A percentile compares a stretch with the other conserved stretches of the same genome.
phyloP scores from a whole-genome alignment of 2,113 vertebrate species.

The Meriones unguiculatus region DNA sequence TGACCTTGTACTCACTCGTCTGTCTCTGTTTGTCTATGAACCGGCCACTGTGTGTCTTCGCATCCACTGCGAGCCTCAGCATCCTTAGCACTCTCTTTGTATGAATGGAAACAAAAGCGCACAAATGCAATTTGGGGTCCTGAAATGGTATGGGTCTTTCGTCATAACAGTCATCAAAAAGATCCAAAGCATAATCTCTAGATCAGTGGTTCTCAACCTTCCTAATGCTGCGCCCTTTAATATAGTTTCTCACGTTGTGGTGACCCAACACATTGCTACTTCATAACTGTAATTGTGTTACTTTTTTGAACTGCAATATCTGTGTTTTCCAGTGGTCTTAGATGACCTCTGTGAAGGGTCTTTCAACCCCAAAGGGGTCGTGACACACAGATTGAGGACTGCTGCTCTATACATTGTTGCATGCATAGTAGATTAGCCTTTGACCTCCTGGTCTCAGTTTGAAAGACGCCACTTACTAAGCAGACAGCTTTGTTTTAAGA shows the following conservation, averaged over 20 bases:
- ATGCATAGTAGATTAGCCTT: not conserved
- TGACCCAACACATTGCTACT: not conserved
- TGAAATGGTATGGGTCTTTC: not conserved
- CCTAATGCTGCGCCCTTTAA: not conserved
- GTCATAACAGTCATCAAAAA: not conserved
- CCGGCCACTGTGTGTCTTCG: not conserved
- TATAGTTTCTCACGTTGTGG: not conserved
- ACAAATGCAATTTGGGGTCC: not conserved
- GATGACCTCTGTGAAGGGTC: not conserved
- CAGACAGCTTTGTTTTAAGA: not conserved
- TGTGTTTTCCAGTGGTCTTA: not conserved
- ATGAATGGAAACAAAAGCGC: not conserved
- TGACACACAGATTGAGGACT: not conserved
- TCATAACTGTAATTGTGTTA: not conserved
- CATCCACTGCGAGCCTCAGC: not conserved
- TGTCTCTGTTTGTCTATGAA: not conserved
- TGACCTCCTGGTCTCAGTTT: not conserved
- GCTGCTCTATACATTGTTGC: not conserved
- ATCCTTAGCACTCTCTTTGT: not conserved
- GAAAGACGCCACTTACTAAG: conserved; percentile 3
- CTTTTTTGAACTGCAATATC: not conserved
- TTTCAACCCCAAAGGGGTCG: not conserved
- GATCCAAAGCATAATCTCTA: not conserved
- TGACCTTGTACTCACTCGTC: not conserved
- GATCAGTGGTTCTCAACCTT: not conserved